Base-by-base conservation (phyloP, 92 coral and sea anemone genomes). In the Paramuricea clavata region DNA sequence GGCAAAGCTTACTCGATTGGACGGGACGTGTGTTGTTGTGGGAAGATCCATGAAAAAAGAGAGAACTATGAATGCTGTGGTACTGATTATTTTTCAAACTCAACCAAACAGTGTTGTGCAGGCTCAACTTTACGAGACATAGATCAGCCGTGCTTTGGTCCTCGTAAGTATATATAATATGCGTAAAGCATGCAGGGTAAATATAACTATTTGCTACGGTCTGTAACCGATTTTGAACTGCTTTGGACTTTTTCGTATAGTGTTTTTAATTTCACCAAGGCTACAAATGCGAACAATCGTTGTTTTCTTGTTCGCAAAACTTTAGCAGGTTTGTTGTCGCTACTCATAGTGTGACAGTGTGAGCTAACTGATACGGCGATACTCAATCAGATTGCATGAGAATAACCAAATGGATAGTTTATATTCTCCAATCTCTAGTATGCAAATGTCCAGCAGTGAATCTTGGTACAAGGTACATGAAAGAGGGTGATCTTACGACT, bases 101-200 rank as follows among this genome's bases (percentile, higher is more conserved):
- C 26, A 16, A 72, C 52, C 4, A 30, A 72, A 16, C 36, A 33
- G 36, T 72, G 78, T 72, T 72, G 78, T 72, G 49, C 78, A 42
- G 50, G 50, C 15, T 72, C 32, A 8, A 72, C 50, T 10, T 11
- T 72, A 17, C 34, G 57, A 35, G n/a, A 44, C 5, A 3, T 17
- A 72, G 30, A 42, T 22, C 49, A 72, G 19, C 23, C 78, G 16
- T 72, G 78, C 13, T n/a, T 13, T 22, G 78, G 78, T n/a, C 72
- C 72, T 11, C 57, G 57, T 39, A 25, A 72, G 52, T 39, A 72
- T 11, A 39, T 11, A 23, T 10, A 11, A 31, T 0, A 35, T 25
- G 25, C 42, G 26, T 68, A 13, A n/a, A n/a, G n/a, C n/a, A n/a
- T n/a, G n/a, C n/a, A n/a, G n/a, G n/a, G n/a, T n/a, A n/a, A n/a